Base-by-base conservation (phyloP, 2,797 vertebrate genomes). In the Pelobates cultripes region DNA sequence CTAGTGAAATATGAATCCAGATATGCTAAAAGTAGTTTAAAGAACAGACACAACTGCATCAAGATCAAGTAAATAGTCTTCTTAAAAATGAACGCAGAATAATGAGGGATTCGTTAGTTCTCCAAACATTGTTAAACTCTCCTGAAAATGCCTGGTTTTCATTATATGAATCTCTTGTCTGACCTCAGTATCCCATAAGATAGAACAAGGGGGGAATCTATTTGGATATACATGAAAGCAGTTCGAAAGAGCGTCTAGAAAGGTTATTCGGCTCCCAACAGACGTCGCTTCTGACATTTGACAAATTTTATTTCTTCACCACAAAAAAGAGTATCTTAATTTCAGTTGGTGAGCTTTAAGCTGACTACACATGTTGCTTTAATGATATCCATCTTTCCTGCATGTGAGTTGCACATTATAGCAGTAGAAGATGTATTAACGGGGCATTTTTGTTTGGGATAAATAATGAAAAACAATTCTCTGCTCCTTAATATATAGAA, bases 321-420 rank as follows among this genome's bases (percentile, higher is more conserved):
- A 85, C 45, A 81, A 60, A 81, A 64, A 72, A 28, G 84, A 86
- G 87, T 87, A 86, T 89, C 90, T 90, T 87, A 86, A 87, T 88
- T 83, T 87, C 79, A 83, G 66, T 82, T 88, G 82, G 63, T 85
- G 86, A 87, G 76, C 86, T 89, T 86, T 44, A 47, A 86, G 88
- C 87, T 92, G 90, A 92, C 92, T 91, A 88, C 87, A 91, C 87
- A 89, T 85, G 90, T 88, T 87, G 87, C 67, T 86, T 89, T 83
- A 74, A 86, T 81, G 90, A 91, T 89, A 86, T 82, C 90, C 51
- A 85, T 86, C 80, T 89, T 93, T 92, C 88, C 92, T 89, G 91
- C 91, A 92, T 90, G 83, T 88, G 90, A 90, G 89, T 82, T 5
- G 44, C 45, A 79, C 68, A 69, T 63, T 75, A 28, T 75, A 66